phyloP scores from a whole-genome alignment of 2,113 vertebrate species.

The Misgurnus anguillicaudatus region DNA sequence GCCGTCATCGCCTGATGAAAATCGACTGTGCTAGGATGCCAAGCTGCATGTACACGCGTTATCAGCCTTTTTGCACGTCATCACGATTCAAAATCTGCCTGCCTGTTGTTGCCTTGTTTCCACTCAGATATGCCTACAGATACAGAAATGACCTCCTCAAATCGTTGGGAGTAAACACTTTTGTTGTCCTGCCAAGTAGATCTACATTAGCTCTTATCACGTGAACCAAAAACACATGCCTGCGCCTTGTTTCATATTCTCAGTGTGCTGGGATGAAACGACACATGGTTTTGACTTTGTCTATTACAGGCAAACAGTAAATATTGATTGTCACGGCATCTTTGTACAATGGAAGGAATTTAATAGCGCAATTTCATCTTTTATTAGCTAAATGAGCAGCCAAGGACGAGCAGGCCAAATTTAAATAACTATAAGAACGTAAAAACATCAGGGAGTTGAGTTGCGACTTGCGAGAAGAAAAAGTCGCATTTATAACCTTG shows the following conservation, averaged over 20 bases:
- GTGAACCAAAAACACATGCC: slow-evolving; percentile 21
- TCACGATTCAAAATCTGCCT: slow-evolving; percentile 42
- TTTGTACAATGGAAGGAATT: slow-evolving; percentile 65
- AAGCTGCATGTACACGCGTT: slow-evolving; percentile 29
- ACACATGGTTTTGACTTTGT: slow-evolving; percentile 65
- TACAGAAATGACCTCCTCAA: slow-evolving; percentile 29
- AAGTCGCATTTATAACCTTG: slow-evolving; percentile 18
- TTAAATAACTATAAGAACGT: slow-evolving; percentile 51
- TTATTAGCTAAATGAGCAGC: slow-evolving; percentile 48
- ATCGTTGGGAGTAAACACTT: slow-evolving; percentile 56
- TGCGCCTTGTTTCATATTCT: slow-evolving; percentile 39
- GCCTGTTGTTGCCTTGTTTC: slow-evolving; percentile 28
- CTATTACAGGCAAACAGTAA: slow-evolving; percentile 56
- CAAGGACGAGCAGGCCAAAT: slow-evolving; percentile 50
- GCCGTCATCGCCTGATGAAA: slow-evolving; percentile 59
- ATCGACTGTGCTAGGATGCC: slow-evolving; percentile 50
- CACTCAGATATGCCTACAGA: background rate
- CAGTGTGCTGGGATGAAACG: slow-evolving; percentile 39
- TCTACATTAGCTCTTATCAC: slow-evolving; percentile 59
- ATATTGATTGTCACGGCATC: slow-evolving; percentile 68
- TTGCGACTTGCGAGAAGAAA: slow-evolving; percentile 49
- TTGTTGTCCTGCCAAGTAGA: slow-evolving; percentile 65
- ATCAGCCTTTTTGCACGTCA: slow-evolving; percentile 35
- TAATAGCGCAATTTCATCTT: slow-evolving; percentile 59
- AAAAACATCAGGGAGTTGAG: slow-evolving; percentile 28